phyloP scores from a whole-genome alignment of 2,888 invertebrate genomes.

The Metopia argyrocephala region DNA sequence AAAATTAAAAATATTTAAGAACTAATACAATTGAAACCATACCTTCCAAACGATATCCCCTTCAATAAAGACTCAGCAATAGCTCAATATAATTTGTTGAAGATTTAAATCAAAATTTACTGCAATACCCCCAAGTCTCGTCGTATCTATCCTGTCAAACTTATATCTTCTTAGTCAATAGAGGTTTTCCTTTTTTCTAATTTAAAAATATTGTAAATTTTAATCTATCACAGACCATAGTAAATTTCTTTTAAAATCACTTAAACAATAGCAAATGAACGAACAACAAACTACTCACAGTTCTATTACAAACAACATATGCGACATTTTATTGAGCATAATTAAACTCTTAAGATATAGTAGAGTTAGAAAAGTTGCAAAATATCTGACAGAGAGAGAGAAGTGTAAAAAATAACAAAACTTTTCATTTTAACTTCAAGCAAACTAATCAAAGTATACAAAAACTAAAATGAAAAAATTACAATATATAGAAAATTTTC shows the following conservation, averaged over 20 bases:
- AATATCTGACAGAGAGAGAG: background rate
- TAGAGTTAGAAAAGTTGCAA: background rate
- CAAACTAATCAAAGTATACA: background rate
- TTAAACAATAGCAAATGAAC: background rate
- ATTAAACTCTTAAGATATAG: conserved; percentile 35
- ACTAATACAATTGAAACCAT: too few relatives aligned
- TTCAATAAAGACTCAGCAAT: too few relatives aligned
- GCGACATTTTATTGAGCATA: conserved; percentile 40
- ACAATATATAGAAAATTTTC: conserved; percentile 39
- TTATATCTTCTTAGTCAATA: too few relatives aligned
- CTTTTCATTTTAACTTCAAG: background rate
- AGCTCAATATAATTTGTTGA: too few relatives aligned
- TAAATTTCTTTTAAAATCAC: background rate
- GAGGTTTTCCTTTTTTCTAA: too few relatives aligned
- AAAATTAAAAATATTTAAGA: too few relatives aligned
- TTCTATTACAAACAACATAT: conserved; percentile 16
- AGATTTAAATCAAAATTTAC: too few relatives aligned
- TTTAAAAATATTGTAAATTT: too few relatives aligned
- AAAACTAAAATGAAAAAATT: background rate
- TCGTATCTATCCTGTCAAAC: too few relatives aligned
- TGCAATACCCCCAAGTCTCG: too few relatives aligned
- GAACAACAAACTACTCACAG: background rate
- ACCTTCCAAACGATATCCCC: too few relatives aligned
- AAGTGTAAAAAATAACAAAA: conserved; percentile 6
- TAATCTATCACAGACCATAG: background rate